Evolutionary conservation across 2,888 invertebrate species (phyloP).

Genomic region (Orchestes rusci): DNA sequence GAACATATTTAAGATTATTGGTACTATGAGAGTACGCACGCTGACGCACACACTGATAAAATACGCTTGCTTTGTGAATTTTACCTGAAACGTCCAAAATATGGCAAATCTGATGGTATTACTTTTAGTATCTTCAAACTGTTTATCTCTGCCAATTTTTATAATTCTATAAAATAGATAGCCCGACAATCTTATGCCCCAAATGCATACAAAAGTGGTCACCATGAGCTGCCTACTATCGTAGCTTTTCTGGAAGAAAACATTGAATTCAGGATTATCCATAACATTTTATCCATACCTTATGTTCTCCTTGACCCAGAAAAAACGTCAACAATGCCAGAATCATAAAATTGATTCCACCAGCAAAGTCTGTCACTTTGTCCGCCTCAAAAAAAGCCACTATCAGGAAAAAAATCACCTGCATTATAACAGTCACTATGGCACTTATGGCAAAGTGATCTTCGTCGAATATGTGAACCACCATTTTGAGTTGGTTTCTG

Average conservation of each 20-base stretch:
- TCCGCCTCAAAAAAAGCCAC: slow-evolving; percentile 83
- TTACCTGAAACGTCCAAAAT: slow-evolving; percentile 86
- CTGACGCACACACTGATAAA: no score
- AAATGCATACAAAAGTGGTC: slow-evolving; percentile 77
- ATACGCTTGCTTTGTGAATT: no score
- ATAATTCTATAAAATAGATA: slow-evolving; percentile 86
- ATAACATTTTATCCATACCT: no score
- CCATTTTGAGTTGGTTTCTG: slow-evolving; percentile 48
- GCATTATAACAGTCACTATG: slow-evolving; percentile 77
- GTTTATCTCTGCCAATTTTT: slow-evolving; percentile 83
- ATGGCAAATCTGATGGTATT: slow-evolving; percentile 84
- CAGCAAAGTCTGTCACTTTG: slow-evolving; percentile 88
- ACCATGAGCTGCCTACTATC: slow-evolving; percentile 88
- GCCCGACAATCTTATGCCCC: slow-evolving; percentile 80
- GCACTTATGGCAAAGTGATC: slow-evolving; percentile 83
- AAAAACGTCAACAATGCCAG: slow-evolving; percentile 82
- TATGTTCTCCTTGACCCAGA: slow-evolving; percentile 69
- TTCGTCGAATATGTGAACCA: slow-evolving; percentile 66
- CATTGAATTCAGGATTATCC: background rate
- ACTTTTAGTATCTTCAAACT: slow-evolving; percentile 82
- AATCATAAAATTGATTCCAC: slow-evolving; percentile 88
- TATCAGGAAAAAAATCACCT: slow-evolving; percentile 79
- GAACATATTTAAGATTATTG: background rate
- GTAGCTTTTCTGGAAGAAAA: slow-evolving; percentile 55
- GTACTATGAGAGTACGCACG: no score